Percentiles rank a stretch among this genome's conserved stretches.
Conservation (phyloP, 2,888 invertebrate species). For the Uloborus plumipes region DNA sequence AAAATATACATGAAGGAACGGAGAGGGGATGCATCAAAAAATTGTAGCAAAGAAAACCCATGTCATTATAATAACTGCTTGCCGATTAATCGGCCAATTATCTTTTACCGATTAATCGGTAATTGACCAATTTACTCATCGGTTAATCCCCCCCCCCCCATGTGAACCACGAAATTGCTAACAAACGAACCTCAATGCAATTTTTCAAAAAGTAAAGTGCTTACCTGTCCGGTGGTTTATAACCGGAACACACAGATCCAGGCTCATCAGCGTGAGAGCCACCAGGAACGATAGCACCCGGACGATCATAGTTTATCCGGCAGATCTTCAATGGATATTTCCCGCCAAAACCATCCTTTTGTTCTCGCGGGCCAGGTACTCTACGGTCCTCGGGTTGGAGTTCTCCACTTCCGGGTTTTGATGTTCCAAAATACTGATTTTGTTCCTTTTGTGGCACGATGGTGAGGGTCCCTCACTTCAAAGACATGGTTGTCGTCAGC, state of each 20-base stretch:
- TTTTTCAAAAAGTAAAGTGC: background rate
- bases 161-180: no score
- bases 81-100: no score
- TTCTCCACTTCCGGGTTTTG: background rate
- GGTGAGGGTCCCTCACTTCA: background rate
- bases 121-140: no score
- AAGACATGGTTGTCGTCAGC: background rate
- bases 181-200: no score
- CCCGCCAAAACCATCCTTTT: background rate
- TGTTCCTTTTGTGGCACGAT: background rate
- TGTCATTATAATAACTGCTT: no score
- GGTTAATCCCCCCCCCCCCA: no score
- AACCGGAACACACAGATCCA: conserved; percentile 41
- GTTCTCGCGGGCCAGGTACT: background rate
- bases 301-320: no score
- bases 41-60: no score
- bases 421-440: background rate
- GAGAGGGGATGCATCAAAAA: no score
- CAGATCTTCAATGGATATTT: no score
- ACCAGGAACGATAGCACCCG: conserved; percentile 11
- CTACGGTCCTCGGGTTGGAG: background rate
- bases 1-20: no score
- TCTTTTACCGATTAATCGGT: no score
- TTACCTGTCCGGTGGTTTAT: conserved; percentile 56
- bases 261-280: conserved; percentile 4